Percentiles rank a stretch among this genome's conserved stretches.
Conservation (phyloP, 2,888 invertebrate genomes). For the Drosophila suboccidentalis region DNA sequence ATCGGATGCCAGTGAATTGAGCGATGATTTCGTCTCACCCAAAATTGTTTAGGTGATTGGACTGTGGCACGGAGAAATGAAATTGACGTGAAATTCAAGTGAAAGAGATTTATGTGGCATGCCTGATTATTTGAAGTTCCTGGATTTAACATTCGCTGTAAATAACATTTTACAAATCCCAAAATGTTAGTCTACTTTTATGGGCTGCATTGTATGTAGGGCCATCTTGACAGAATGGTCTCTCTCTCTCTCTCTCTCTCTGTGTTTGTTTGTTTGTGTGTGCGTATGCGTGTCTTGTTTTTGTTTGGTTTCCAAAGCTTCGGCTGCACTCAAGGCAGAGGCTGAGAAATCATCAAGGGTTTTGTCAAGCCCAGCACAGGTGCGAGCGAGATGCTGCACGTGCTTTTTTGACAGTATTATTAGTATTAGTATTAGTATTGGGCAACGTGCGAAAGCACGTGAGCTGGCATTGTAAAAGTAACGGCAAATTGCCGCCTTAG, state of each 20-base stretch:
- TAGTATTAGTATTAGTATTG: slow-evolving; percentile 58
- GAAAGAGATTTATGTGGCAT: no score
- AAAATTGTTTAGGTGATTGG: no score
- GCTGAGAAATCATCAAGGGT: slow-evolving; percentile 15
- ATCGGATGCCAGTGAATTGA: no score
- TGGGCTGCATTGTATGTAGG: slow-evolving; percentile 31
- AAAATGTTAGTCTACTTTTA: slow-evolving; percentile 39
- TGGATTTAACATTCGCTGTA: no score
- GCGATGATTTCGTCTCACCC: no score
- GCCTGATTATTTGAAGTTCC: no score
- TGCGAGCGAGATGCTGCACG: slow-evolving; percentile 58
- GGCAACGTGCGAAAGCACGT: slow-evolving; percentile 55
- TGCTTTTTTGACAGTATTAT: slow-evolving; percentile 38
- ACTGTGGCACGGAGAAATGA: no score
- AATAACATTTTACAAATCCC: background rate
- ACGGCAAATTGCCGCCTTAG: slow-evolving; percentile 43
- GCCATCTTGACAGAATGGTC: slow-evolving; percentile 4
- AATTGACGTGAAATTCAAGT: no score
- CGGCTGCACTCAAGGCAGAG: slow-evolving; percentile 29
- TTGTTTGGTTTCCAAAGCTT: slow-evolving; percentile 62
- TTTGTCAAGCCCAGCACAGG: slow-evolving; percentile 24
- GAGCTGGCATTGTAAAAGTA: slow-evolving; percentile 25
- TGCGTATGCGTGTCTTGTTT: slow-evolving; percentile 36
- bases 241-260: background rate
- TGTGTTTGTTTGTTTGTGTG: slow-evolving; percentile 22